Evolutionary conservation across 2,888 invertebrate species (phyloP), one percentile per base, ranked within the genome.

Genomic region (Antheraea yamamai): DNA sequence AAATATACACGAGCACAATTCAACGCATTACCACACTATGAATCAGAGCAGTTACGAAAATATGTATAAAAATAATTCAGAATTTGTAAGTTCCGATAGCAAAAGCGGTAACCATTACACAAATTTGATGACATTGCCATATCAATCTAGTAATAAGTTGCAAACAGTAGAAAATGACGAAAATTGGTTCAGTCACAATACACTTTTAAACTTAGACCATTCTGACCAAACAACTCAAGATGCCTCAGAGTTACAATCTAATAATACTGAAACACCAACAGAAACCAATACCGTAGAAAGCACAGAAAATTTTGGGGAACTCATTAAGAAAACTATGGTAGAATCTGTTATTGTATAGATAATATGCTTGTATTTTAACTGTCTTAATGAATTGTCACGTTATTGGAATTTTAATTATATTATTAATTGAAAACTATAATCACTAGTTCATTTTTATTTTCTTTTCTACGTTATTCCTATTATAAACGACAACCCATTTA

Each of bases 271-370:
- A 74, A 77, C 81, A 72, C 80, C 86, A 79, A 78, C 82, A 51
- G 89, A 90, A 78, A 81, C 78, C 85, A 88, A 85, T 78, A 82
- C 82, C 68, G 78, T 85, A 30, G 94, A 94, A 74, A 81, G 89
- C 58, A 90, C 91, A 81, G 97, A 98, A 85, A 98, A 98, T 90
- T 98, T 98, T 87, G 98, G 98, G 75, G 98, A 98, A 95, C 97
- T 98, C 84, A 98, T 98, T 83, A 98, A 98, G 92, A 98, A 98
- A 92, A 97, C 98, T 79, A 98, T 98, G 96, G 98, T 98, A 87
- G 98, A 98, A 91, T 98, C 98, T 84, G 98, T 97, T 84, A 97
- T 97, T 84, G 97, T 97, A 94, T 98, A 96, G 96, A 88, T 89
- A 82, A 91, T 87, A 39, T 89, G 88, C 86, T 90, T 92, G 90